These are phyloP conservation scores for Hydra vulgaris DNA, from an alignment of 30 jellyfish, hydroid and myxozoan genomes.

Conservation along the genomic window DNA sequence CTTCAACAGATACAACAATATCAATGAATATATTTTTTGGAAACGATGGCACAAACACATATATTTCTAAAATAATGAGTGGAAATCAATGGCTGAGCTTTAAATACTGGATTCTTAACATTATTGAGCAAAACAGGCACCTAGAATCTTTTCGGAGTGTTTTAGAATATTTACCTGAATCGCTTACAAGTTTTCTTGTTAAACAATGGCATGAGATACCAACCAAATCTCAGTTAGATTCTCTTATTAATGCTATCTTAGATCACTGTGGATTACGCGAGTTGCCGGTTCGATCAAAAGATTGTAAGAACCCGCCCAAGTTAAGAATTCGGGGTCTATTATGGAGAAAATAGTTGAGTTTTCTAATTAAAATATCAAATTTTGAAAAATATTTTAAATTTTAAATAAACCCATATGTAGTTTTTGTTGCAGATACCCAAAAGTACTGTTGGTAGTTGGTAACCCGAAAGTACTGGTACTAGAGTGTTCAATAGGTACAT, in stretches of 20 bases:
- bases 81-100: slow-evolving; percentile 78
- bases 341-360: slow-evolving; percentile 73
- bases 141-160: slow-evolving; percentile 61
- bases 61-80: slow-evolving; percentile 63
- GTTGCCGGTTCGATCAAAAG: slow-evolving; percentile 29
- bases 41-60: slow-evolving; percentile 62
- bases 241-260: slow-evolving; percentile 39
- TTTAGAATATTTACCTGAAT: slow-evolving; percentile 43
- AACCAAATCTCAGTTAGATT: slow-evolving; percentile 46
- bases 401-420: too few relatives aligned
- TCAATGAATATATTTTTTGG: slow-evolving; percentile 97
- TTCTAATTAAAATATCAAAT: too few relatives aligned
- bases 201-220: slow-evolving; percentile 97
- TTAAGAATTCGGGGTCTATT: slow-evolving; percentile 80
- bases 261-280: slow-evolving; percentile 41
- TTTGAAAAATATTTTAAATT: not conserved
- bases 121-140: slow-evolving; percentile 67
- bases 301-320: slow-evolving; percentile 68
- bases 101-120: slow-evolving; percentile 79
- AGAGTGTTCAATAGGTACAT: too few relatives aligned
- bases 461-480: too few relatives aligned
- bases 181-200: slow-evolving; percentile 47
- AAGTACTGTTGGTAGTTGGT: too few relatives aligned
- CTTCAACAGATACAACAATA: slow-evolving; percentile 64
- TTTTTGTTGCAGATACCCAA: too few relatives aligned